Base-by-base conservation (phyloP, 2,113 vertebrate genomes). In the Cryptomyrus ogoouensis region DNA sequence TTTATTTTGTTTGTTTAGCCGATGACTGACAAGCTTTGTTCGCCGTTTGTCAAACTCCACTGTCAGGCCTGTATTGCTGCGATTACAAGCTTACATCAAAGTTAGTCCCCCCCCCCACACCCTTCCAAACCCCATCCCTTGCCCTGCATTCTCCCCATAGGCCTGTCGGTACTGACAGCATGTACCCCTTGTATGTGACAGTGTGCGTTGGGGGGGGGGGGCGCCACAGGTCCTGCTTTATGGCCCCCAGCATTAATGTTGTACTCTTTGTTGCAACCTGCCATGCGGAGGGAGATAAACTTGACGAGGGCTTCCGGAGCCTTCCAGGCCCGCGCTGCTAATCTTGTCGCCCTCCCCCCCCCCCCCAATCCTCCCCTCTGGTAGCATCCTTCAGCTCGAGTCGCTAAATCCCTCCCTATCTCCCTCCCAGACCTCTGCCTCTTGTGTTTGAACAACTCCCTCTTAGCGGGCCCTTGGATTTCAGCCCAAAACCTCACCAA, bases 1-100 rank as follows among this genome's bases (percentile, higher is more conserved):
- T 91, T 90, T 90, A 89, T 90, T 90, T 90, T 91, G 91, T 91
- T 92, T 92, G 92, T 92, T 92, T 92, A 84, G 44, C 27, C 83
- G 89, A 86, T 92, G 91, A 91, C 90, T 91, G 93, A 94, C 92
- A 92, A 91, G 91, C 92, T 91, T 92, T 93, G 93, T 91, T 93
- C 91, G 90, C 89, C 91, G 92, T 92, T 92, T 92, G 92, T 93
- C 91, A 89, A 89, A 89, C 91, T 91, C 88, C 88, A 88, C 91
- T 90, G 91, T 92, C 88, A 92, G 91, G 91, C 89, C 92, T 92
- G 91, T 91, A 90, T 90, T 84, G 87, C 90, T 83, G 90, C 91
- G 92, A 94, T 92, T 92, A 91, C 91, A 91, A 90, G 92, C 91
- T 92, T 91, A 94, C 93, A 92, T 93, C 92, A 92, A 92, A 93